Conservation (phyloP, 2,888 invertebrate species). For the Coelopa pilipes region DNA sequence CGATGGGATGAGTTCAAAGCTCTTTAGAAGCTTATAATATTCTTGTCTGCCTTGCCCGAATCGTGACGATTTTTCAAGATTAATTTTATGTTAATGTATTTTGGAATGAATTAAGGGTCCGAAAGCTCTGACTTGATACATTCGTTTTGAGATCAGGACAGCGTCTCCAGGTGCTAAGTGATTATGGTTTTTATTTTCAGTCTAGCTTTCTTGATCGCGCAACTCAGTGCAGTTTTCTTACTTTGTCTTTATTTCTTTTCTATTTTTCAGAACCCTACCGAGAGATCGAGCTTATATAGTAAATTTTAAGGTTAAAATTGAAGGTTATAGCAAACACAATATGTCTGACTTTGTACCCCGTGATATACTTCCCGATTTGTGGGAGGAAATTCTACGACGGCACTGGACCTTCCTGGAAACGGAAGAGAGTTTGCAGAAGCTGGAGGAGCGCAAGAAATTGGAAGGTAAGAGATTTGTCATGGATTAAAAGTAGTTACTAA, state of each 20-base stretch:
- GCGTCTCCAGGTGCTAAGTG: too few relatives aligned
- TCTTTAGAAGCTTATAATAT: too few relatives aligned
- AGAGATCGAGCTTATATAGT: constrained; percentile 26
- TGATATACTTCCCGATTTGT: constrained; percentile 70
- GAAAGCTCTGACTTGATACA: too few relatives aligned
- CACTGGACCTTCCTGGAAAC: constrained; percentile 84
- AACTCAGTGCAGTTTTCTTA: neutral
- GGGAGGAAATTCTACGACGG: constrained; percentile 78
- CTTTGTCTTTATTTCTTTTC: neutral
- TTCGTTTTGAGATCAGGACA: too few relatives aligned
- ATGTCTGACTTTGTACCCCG: constrained; percentile 68
- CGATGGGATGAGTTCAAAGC: too few relatives aligned
- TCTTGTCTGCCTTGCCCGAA: too few relatives aligned
- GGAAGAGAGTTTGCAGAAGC: constrained; percentile 82
- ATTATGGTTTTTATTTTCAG: too few relatives aligned
- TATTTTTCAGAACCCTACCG: constrained; percentile 30
- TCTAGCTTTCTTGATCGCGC: neutral
- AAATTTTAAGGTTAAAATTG: constrained; percentile 10
- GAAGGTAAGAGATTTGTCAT: constrained; percentile 72
- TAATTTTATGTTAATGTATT: too few relatives aligned
- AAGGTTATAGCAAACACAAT: constrained; percentile 36
- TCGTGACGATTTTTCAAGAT: too few relatives aligned
- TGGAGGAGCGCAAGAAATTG: constrained; percentile 79
- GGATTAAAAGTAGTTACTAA: neutral
- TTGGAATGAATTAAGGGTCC: too few relatives aligned